phyloP scores from a whole-genome alignment of 2,113 vertebrate species.

The Hylia prasina region DNA sequence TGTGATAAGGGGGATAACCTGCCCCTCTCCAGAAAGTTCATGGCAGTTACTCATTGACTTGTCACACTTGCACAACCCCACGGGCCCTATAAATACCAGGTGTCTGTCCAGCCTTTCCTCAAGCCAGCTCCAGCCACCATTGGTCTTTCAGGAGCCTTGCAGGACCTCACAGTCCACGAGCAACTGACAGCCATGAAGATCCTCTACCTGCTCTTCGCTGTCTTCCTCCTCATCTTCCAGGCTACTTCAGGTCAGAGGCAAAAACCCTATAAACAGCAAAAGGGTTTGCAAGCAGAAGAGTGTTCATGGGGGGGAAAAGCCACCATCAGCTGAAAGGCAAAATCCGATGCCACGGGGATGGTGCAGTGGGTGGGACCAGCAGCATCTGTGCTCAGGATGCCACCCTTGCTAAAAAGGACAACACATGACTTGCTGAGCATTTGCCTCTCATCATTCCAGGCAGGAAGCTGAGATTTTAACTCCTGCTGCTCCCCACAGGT shows the following conservation, averaged over 20 bases:
- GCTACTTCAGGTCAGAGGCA: conserved; percentile 43
- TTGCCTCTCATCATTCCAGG: neutral
- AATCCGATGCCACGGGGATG: neutral
- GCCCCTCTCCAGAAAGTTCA: neutral
- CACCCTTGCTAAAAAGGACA: neutral
- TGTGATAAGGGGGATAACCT: neutral
- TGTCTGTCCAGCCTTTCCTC: neutral
- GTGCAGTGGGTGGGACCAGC: neutral
- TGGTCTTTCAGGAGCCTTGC: neutral
- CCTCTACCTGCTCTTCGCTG: conserved; percentile 7
- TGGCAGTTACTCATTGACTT: conserved; percentile 42
- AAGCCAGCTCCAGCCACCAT: neutral
- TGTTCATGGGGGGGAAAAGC: neutral
- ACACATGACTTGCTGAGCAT: fast-evolving
- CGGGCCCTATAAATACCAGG: neutral
- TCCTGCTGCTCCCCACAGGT: neutral
- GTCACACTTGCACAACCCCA: neutral
- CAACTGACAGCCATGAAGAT: conserved; percentile 2
- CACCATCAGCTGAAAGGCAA: neutral
- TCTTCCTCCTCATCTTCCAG: conserved; percentile 53
- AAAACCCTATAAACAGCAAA: neutral
- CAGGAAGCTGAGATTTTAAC: neutral
- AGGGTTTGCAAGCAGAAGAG: neutral
- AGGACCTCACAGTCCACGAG: neutral
- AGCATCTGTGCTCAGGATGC: neutral